Percentiles rank a stretch among this genome's conserved stretches.
These are phyloP conservation scores for Microchrysa polita DNA, from an alignment of 2,888 invertebrate genomes.

Conservation along the genomic window DNA sequence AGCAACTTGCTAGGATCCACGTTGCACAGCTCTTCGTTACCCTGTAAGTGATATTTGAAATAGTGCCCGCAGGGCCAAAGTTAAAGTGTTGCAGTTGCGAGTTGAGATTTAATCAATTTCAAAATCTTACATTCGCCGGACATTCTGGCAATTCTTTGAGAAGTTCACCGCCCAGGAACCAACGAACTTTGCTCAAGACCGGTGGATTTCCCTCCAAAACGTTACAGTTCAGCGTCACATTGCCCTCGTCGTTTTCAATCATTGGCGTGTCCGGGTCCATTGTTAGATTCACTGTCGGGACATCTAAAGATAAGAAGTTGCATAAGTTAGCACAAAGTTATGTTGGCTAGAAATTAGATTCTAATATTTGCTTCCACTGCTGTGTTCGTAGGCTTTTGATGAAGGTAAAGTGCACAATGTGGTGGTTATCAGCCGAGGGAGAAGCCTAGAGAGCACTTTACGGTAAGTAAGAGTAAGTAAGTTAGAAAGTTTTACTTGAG, in stretches of 20 bases:
- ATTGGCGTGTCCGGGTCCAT: constrained; percentile 83
- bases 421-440: no score
- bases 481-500: no score
- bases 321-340: background rate
- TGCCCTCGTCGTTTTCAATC: constrained; percentile 79
- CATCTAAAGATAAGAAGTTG: constrained; percentile 68
- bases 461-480: no score
- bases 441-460: no score
- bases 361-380: no score
- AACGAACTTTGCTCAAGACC: constrained; percentile 77
- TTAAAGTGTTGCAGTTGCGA: background rate
- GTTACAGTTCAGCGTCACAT: constrained; percentile 84
- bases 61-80: background rate
- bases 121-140: constrained; percentile 55
- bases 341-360: no score
- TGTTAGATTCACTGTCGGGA: constrained; percentile 78
- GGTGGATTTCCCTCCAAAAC: constrained; percentile 83
- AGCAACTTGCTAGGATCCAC: constrained; percentile 87
- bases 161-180: constrained; percentile 85
- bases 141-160: constrained; percentile 88
- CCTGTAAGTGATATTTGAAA: constrained; percentile 44
- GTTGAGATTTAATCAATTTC: constrained; percentile 2
- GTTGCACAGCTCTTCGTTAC: constrained; percentile 75
- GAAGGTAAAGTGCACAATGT: no score
- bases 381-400: no score